phyloP scores from a whole-genome alignment of 2,888 invertebrate species.

The Rhynchonema sp. region DNA sequence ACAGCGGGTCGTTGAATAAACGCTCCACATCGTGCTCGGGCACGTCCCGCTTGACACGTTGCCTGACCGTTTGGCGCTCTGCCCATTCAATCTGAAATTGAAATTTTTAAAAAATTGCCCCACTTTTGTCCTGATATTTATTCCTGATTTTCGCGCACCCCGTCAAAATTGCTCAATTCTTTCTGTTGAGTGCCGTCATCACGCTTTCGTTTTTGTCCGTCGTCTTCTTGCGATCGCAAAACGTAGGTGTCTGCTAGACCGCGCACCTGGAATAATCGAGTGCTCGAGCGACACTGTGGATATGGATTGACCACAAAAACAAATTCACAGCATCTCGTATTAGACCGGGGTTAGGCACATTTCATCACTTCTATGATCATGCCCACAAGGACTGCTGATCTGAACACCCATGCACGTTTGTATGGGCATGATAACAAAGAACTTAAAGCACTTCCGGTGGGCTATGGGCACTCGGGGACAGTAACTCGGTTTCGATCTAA shows the following conservation, averaged over 20 bases:
- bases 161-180: background rate
- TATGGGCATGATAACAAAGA: no score
- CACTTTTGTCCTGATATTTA: background rate
- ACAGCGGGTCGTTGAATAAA: conserved; percentile 60
- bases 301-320: no score
- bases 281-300: no score
- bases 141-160: background rate
- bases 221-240: background rate
- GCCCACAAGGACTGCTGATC: no score
- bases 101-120: background rate
- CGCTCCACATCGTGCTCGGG: conserved; percentile 22
- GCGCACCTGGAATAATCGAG: no score
- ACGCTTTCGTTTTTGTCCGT: background rate
- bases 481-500: no score
- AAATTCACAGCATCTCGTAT: no score
- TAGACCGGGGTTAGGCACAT: no score
- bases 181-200: background rate
- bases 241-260: background rate
- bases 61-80: conserved; percentile 57
- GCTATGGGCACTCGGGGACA: no score
- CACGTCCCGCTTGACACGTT: conserved; percentile 56
- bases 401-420: no score
- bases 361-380: no score
- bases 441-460: no score
- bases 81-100: conserved; percentile 40